Evolutionary conservation across 2,797 vertebrate genomes (phyloP), one percentile per base, ranked within the genome.

Genomic region (Sebastes dallii): DNA sequence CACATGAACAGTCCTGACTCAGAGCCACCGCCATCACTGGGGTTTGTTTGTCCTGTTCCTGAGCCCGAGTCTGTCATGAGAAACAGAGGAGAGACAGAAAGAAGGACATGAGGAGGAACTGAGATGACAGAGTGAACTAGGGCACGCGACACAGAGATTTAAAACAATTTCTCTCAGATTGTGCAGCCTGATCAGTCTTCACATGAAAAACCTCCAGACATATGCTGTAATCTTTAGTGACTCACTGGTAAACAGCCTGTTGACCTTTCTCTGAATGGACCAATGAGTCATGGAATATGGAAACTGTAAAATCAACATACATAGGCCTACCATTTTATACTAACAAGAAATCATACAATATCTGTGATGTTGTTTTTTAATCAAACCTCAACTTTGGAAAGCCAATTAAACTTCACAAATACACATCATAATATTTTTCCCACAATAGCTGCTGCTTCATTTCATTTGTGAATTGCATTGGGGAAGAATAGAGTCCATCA

Each of bases 1-100:
- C 98, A 98, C 77, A 96, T 94, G 75, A 98, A 96, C 93, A 97
- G 95, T 90, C 96, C 96, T 92, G 97, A 95, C 91, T 96, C 95
- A 32, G 97, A 95, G 93, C 95, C 96, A 39, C 96, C 93, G 80
- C 94, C 94, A 72, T 96, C 95, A 78, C 96, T 72, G 0, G 92
- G 83, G 24, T 79, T 75, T 66, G 96, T 95, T 83, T 95, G 96
- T 42, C 85, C 92, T 4, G 88, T 58, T 50, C 91, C 94, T 14
- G 78, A 87, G 55, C 69, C 84, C 3, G 65, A n/a, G 56, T 89
- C 94, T 83, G 86, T 89, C 58, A 80, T 12, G 24, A 46, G 59
- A 74, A 66, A 76, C 54, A 50, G 66, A 67, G 18, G 54, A 73
- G 27, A 66, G 55, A 60, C 20, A 46, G 22, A 6, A 50, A 25